Base-by-base conservation (phyloP, 2,888 invertebrate species). In the Apamea crenata region DNA sequence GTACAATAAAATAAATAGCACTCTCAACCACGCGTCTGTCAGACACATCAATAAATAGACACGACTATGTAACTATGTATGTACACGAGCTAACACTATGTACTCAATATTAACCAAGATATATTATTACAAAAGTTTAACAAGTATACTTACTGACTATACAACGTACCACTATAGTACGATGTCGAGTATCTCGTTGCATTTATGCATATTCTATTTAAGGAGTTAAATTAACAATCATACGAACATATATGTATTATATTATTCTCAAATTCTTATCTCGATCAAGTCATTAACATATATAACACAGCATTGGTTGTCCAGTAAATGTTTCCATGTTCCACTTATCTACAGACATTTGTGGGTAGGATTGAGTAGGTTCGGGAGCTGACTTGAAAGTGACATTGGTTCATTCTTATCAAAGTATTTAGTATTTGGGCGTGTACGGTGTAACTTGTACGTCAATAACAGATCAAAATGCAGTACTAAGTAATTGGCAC, bases 1-100 rank as follows among this genome's bases (percentile, higher is more conserved):
- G 86, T 93, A 91, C 88, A 91, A 91, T 94, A 93, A 93, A 94
- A 94, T 94, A 94, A 93, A 94, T 94, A 93, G 89, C 92, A 92
- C 91, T 92, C 90, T 93, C 93, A 91, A 88, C 77, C 93, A 90
- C 91, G 83, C 91, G 88, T 87, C 88, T 63, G 87, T 86, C 91
- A 82, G 88, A 90, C 91, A 85, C 82, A 79, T 91, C 90, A 91
- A 92, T 93, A 94, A 93, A 93, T 92, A 94, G 90, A 91, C 90
- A 91, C 85, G 78, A 87, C 81, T 84, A 76, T 83, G 63, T 78
- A 73, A 74, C 77, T 81, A 71, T 76, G 71, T 87, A 84, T 86
- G 85, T 87, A 87, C 86, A 87, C 72, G 66, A 66, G 68, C 80
- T 83, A 77, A 78, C 82, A 25, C 44, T 77, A 74, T 65, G 77